Percentiles rank a stretch among this genome's conserved stretches.
Evolutionary conservation across 2,797 vertebrate species (phyloP).

Genomic region (Helicolenus hilgendorfi): DNA sequence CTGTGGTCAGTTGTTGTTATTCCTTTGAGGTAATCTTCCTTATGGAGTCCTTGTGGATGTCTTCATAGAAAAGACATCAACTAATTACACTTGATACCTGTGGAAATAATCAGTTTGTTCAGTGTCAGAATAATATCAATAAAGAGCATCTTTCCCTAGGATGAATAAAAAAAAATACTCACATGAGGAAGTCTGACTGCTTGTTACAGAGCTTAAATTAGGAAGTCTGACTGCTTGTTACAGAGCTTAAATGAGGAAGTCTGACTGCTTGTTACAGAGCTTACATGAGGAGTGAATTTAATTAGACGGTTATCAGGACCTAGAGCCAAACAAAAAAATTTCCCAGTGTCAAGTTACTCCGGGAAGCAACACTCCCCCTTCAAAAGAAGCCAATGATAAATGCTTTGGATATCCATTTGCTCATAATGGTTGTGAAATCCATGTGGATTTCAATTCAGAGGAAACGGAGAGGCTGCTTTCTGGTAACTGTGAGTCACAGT

Average conservation of each 20-base stretch:
- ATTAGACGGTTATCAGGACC: neutral
- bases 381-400: neutral
- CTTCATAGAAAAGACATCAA: neutral
- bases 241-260: neutral
- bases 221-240: neutral
- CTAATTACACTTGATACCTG: neutral
- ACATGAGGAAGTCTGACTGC: neutral
- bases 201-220: neutral
- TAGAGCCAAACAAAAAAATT: neutral
- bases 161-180: neutral
- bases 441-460: slow-evolving; percentile 7
- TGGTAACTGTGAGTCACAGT: slow-evolving; percentile 66
- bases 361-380: slow-evolving; percentile 8
- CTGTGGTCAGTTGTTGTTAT: neutral
- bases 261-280: neutral
- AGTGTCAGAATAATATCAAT: neutral
- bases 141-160: too few relatives aligned
- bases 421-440: slow-evolving; percentile 60
- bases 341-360: slow-evolving; percentile 5
- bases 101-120: neutral
- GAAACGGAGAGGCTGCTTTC: slow-evolving; percentile 50
- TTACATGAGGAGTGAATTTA: neutral
- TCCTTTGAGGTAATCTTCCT: neutral
- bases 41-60: neutral
- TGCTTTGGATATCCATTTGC: neutral